These are phyloP conservation scores for Plotosus lineatus DNA, from an alignment of 2,113 vertebrate species.

Conservation along the genomic window DNA sequence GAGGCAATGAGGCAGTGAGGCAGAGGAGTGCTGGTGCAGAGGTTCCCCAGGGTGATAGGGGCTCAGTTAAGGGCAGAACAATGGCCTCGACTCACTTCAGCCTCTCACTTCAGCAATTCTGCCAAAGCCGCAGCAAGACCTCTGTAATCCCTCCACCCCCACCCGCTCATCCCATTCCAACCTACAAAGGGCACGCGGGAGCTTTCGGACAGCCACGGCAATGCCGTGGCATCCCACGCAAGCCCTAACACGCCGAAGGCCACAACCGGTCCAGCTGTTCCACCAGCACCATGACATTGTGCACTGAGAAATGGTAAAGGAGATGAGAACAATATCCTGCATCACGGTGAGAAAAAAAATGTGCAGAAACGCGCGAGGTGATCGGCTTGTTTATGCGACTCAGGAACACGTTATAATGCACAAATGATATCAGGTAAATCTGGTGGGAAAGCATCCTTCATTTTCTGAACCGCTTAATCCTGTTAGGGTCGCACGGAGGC, in stretches of 20 bases:
- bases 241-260: constrained; percentile 4
- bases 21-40: constrained; percentile 17
- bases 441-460: too few species aligned
- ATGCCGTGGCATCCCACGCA: constrained; percentile 32
- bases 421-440: too few species aligned
- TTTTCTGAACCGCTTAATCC: too few species aligned
- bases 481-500: too few species aligned
- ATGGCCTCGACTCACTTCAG: constrained; percentile 49
- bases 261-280: constrained; percentile 24
- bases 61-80: constrained; percentile 65
- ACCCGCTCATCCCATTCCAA: constrained; percentile 29
- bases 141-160: constrained; percentile 58
- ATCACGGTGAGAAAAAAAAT: constrained; percentile 13
- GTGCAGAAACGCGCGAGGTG: constrained; percentile 16
- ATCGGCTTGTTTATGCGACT: too few species aligned
- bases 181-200: constrained; percentile 44
- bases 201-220: constrained; percentile 6
- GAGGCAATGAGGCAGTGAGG: constrained; percentile 5
- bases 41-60: constrained; percentile 35
- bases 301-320: neutral
- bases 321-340: neutral
- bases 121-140: constrained; percentile 64
- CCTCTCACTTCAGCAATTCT: constrained; percentile 68
- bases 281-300: neutral
- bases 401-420: too few species aligned